Evolutionary conservation across 2,888 invertebrate genomes (phyloP).

Genomic region (Pristionchus entomophagus): DNA sequence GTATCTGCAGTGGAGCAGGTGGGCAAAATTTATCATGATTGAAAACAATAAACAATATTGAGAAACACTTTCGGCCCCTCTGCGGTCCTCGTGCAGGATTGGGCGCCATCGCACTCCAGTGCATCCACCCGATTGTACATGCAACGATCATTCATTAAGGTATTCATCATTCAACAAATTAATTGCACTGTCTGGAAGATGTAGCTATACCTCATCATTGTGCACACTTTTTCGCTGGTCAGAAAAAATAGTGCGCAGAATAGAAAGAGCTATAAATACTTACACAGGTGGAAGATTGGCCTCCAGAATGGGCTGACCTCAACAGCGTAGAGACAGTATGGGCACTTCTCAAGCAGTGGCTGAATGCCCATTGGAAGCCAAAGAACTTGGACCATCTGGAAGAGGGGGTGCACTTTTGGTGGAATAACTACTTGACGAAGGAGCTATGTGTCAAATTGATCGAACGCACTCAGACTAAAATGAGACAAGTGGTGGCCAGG

Average conservation of each 20-base stretch:
- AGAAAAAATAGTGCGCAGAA: neutral
- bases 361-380: neutral
- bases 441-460: neutral
- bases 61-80: neutral
- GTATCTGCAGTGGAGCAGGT: neutral
- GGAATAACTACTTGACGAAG: neutral
- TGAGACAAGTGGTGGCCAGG: neutral
- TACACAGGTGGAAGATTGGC: constrained; percentile 2
- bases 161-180: neutral
- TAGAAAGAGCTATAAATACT: neutral
- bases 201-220: neutral
- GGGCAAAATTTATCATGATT: neutral
- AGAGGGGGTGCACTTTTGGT: neutral
- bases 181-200: neutral
- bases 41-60: neutral
- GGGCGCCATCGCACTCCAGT: neutral
- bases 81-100: neutral
- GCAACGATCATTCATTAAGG: neutral
- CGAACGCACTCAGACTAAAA: neutral
- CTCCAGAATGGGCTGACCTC: neutral
- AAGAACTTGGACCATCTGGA: neutral
- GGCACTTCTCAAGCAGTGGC: neutral
- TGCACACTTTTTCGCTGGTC: no score
- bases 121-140: neutral
- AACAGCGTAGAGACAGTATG: neutral